Percentiles rank a stretch among this genome's conserved stretches.
Evolutionary conservation across 2,113 vertebrate genomes (phyloP).

Genomic region (Reinhardtius hippoglossoides): DNA sequence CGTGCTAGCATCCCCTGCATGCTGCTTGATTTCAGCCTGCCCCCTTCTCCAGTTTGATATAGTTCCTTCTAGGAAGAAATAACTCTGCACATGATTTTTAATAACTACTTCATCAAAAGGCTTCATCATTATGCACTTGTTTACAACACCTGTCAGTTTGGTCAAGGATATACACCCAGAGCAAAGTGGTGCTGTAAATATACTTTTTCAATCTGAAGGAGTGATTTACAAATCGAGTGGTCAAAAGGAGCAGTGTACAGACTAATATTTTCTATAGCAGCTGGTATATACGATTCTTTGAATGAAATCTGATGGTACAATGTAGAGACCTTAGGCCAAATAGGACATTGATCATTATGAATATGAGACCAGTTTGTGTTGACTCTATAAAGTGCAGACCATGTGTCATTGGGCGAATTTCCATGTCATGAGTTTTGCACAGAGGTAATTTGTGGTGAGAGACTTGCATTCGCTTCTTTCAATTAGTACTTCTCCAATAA

Average conservation of each 20-base stretch:
- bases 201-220: not conserved
- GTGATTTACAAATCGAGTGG: not conserved
- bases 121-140: not conserved
- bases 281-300: not conserved
- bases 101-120: not conserved
- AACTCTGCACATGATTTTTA: not conserved
- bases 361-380: not conserved
- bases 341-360: not conserved
- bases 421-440: not conserved
- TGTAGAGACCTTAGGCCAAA: not conserved
- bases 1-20: not conserved
- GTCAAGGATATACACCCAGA: not conserved
- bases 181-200: not conserved
- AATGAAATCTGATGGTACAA: not conserved
- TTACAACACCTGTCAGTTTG: not conserved
- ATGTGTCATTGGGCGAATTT: not conserved
- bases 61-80: conserved; percentile 1
- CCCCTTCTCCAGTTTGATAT: not conserved
- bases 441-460: not conserved
- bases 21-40: conserved; percentile 18
- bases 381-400: not conserved
- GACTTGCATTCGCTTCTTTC: not conserved
- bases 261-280: not conserved
- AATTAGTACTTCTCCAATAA: not conserved
- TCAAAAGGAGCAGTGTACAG: not conserved